Evolutionary conservation across 1,140 invertebrate species (phyloP).

Genomic region (Drosophila paulistorum): DNA sequence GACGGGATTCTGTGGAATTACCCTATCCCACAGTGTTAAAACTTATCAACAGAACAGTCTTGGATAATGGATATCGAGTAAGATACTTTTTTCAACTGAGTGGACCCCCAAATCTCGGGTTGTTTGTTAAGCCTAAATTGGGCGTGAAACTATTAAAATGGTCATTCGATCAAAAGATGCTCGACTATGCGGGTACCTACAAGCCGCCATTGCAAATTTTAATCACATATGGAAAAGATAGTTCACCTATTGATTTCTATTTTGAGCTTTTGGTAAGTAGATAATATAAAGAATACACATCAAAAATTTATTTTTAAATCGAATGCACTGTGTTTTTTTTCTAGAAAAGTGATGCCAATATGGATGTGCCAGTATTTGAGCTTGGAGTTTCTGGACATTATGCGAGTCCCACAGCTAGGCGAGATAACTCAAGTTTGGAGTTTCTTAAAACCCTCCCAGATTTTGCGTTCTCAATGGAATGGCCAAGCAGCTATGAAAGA

Average conservation of each 20-base stretch:
- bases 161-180: slow-evolving; percentile 84
- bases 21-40: slow-evolving; percentile 42
- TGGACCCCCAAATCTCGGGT: slow-evolving; percentile 89
- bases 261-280: slow-evolving; percentile 82
- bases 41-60: slow-evolving; percentile 48
- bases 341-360: slow-evolving; percentile 82
- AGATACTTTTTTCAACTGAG: slow-evolving; percentile 68
- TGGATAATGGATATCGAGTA: slow-evolving; percentile 35
- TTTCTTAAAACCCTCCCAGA: slow-evolving; percentile 42
- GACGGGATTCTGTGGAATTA: slow-evolving; percentile 38
- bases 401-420: slow-evolving; percentile 26
- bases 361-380: slow-evolving; percentile 55
- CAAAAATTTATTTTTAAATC: not conserved
- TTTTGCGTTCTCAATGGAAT: slow-evolving; percentile 42
- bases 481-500: slow-evolving; percentile 49
- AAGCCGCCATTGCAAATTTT: slow-evolving; percentile 32
- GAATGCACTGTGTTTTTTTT: slow-evolving; percentile 40
- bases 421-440: slow-evolving; percentile 29
- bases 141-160: slow-evolving; percentile 78
- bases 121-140: slow-evolving; percentile 87
- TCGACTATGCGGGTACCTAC: slow-evolving; percentile 40
- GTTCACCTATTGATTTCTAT: slow-evolving; percentile 33
- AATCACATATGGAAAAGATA: slow-evolving; percentile 84
- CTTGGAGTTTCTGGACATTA: slow-evolving; percentile 49
- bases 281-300: not conserved